phyloP scores from a whole-genome alignment of 2,113 vertebrate species.

The Upupa epops region DNA sequence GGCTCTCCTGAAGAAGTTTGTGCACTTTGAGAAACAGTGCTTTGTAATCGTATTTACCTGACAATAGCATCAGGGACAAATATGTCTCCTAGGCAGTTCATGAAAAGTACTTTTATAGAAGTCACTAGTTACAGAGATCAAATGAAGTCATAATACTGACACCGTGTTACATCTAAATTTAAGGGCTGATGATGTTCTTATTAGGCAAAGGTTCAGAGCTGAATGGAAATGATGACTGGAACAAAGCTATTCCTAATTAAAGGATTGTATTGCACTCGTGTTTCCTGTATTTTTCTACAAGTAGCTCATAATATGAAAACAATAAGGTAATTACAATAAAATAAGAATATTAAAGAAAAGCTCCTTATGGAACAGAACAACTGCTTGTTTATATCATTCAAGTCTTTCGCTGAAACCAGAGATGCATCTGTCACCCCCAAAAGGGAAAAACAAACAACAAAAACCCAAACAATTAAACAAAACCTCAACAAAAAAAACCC shows the following conservation, averaged over 20 bases:
- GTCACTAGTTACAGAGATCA: not conserved
- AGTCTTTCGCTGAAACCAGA: constrained; percentile 72
- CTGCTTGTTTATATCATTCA: constrained; percentile 53
- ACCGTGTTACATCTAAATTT: constrained; percentile 1
- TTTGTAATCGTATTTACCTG: not conserved
- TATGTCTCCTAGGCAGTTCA: not conserved
- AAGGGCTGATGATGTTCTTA: constrained; percentile 15
- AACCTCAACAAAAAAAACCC: not conserved
- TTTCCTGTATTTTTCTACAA: constrained; percentile 79
- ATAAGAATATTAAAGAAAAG: constrained; percentile 60
- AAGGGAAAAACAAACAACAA: not conserved
- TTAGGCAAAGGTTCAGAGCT: constrained; percentile 36
- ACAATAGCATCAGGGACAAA: not conserved
- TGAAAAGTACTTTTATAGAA: not conserved
- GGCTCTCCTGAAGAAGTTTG: not conserved
- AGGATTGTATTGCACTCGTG: constrained; percentile 69
- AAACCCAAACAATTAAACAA: not conserved
- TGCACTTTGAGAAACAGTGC: not conserved
- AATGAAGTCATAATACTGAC: not conserved
- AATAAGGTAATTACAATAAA: constrained; percentile 74
- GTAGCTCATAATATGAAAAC: constrained; percentile 77
- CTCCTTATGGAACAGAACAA: constrained; percentile 61
- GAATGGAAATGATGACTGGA: constrained; percentile 62
- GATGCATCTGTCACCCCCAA: constrained; percentile 49
- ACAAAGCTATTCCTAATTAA: constrained; percentile 62